Base-by-base conservation (phyloP, 2,888 invertebrate genomes). In the Cacoxenus indagator region DNA sequence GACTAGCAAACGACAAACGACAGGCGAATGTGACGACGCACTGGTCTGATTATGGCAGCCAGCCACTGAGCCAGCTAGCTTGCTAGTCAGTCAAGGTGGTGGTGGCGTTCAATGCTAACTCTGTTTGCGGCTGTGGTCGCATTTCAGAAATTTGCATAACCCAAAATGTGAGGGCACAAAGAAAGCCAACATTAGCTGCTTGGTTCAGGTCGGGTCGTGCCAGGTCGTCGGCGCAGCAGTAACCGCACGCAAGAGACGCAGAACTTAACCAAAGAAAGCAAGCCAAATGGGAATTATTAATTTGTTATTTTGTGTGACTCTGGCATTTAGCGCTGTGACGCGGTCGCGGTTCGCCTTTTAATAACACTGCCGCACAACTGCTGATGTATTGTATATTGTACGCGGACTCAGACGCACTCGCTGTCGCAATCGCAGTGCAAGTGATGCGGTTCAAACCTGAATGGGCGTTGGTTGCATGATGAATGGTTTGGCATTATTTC, bases 261-360 rank as follows among this genome's bases (percentile, higher is more conserved):
- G n/a, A 61, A 43, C 29, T 9, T 17, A 64, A 45, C 24, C n/a
- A 24, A 43, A 45, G 45, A 43, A 61, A 61, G 37, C 11, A 46
- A 64, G 11, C n/a, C 24, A 17, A 64, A 48, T n/a, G 45, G 26
- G 46, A 64, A 37, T 59, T 59, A 59, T 59, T 59, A 59, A 59
- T 59, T 59, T 59, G 59, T 59, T 59, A 59, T 59, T 59, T 59
- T 59, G 59, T 59, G 59, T 59, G 59, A 59, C 29, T 31, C 64
- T 66, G 67, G 65, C 64, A 71, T 68, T 70, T 67, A 67, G 65
- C 65, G 69, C 37, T 64, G 71, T 59, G 66, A 65, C 55, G 67
- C 64, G 48, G 65, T 19, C 57, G 37, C 59, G 59, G 64, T 43
- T 57, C 55, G 65, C 59, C 31, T 59, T 59, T 31, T 37, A 31